These are phyloP conservation scores for Abscondita cerata DNA, from an alignment of 2,888 invertebrate species.

Conservation along the genomic window DNA sequence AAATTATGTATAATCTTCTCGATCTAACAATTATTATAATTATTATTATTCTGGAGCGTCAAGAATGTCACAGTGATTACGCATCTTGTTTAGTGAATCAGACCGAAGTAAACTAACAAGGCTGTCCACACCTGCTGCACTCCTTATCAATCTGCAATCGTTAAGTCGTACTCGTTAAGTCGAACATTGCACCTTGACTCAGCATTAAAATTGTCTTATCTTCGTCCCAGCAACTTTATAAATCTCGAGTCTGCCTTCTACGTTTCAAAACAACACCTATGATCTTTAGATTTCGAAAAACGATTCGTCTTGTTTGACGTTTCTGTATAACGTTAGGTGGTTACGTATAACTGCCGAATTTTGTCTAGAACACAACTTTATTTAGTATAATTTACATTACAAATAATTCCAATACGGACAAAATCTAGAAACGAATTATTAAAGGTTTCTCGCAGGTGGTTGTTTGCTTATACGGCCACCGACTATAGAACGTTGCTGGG, in stretches of 20 bases:
- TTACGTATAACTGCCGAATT: not conserved
- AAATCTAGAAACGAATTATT: slow-evolving; percentile 6
- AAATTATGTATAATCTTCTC: not conserved
- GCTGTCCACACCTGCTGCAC: slow-evolving; percentile 44
- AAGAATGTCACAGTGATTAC: slow-evolving; percentile 42
- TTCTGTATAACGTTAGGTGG: slow-evolving; percentile 36
- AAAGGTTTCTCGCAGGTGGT: slow-evolving; percentile 26
- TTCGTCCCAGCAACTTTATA: slow-evolving; percentile 37
- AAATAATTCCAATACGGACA: slow-evolving; percentile 22
- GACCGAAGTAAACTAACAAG: slow-evolving; percentile 43
- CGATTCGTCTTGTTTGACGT: slow-evolving; percentile 50
- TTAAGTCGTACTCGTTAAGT: slow-evolving; percentile 41
- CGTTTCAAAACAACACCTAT: slow-evolving; percentile 45
- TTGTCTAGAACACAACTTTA: not conserved
- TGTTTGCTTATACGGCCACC: slow-evolving; percentile 42
- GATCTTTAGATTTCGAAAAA: slow-evolving; percentile 45
- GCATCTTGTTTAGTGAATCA: slow-evolving; percentile 41
- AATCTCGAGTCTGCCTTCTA: slow-evolving; percentile 35
- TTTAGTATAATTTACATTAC: not conserved
- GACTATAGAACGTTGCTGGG: slow-evolving; percentile 44
- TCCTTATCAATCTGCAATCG: slow-evolving; percentile 46
- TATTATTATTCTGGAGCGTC: slow-evolving; percentile 46
- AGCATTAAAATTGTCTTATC: slow-evolving; percentile 40
- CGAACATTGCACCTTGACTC: slow-evolving; percentile 39
- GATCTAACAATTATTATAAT: slow-evolving; percentile 45